Percentiles rank a stretch among this genome's conserved stretches.
Conservation (phyloP, 1,140 invertebrate species). For the Zaprionus tsacasi region DNA sequence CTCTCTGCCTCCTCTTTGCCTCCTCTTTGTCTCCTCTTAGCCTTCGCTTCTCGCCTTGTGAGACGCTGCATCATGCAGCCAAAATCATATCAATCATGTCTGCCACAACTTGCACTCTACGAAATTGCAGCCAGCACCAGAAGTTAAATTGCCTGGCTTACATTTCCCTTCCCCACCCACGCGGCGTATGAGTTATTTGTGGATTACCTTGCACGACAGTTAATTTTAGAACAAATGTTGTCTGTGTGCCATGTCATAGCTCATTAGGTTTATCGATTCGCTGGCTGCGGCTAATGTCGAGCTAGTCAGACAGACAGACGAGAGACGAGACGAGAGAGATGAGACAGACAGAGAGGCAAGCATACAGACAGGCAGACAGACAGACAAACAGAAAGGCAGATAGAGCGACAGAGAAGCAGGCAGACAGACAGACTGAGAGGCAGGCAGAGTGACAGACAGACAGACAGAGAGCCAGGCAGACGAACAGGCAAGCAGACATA, state of each 20-base stretch:
- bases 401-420: no score
- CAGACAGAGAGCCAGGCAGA: conserved; percentile 17
- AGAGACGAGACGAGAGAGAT: conserved; percentile 1
- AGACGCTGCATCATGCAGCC: not conserved
- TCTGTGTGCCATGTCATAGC: conserved; percentile 59
- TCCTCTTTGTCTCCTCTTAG: no score
- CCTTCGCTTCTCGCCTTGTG: not conserved
- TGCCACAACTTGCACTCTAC: conserved; percentile 14
- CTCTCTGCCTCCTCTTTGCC: no score
- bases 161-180: not conserved
- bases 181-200: conserved; percentile 56
- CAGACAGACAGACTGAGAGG: no score
- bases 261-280: conserved; percentile 75
- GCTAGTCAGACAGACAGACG: not conserved
- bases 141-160: not conserved
- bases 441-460: not conserved
- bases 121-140: conserved; percentile 16
- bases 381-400: conserved; percentile 16
- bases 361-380: not conserved
- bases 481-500: no score
- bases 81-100: conserved; percentile 22
- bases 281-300: not conserved
- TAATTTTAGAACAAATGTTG: conserved; percentile 63
- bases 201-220: conserved; percentile 37
- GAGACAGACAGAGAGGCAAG: not conserved